Evolutionary conservation across 2,797 vertebrate species (phyloP).

Genomic region (Ctenopoma multispine): DNA sequence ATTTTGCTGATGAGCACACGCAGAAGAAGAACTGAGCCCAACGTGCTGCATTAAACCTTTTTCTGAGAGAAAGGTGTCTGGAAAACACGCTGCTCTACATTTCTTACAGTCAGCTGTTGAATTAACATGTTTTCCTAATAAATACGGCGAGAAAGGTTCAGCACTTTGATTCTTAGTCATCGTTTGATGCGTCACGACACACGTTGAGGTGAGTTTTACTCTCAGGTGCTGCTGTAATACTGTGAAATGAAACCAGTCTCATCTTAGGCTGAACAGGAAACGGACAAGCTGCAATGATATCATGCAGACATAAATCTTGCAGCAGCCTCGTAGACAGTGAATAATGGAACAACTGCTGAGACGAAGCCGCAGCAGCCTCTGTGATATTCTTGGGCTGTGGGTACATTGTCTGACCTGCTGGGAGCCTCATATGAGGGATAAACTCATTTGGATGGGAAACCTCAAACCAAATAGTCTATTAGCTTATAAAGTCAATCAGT

Average conservation of each 20-base stretch:
- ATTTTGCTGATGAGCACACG: constrained; percentile 2
- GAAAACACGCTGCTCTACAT: not conserved
- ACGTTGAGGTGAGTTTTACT: not conserved
- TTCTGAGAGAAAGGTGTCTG: no score
- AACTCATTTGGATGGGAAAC: constrained; percentile 33
- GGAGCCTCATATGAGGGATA: constrained; percentile 29
- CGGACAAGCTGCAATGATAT: constrained; percentile 24
- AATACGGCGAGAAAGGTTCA: not conserved
- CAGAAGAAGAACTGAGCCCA: not conserved
- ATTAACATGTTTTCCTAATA: no score
- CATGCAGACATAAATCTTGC: constrained; percentile 31
- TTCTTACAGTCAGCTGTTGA: not conserved
- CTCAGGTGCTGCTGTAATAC: not conserved
- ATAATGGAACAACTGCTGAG: constrained; percentile 50
- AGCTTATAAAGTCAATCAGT: constrained; percentile 50
- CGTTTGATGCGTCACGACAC: not conserved
- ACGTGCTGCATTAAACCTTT: not conserved
- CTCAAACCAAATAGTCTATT: constrained; percentile 31
- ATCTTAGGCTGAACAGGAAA: constrained; percentile 8
- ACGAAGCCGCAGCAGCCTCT: constrained; percentile 1
- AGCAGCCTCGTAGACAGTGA: constrained; percentile 19
- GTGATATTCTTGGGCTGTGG: constrained; percentile 12
- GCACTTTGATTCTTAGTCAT: constrained; percentile 8
- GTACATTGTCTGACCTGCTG: constrained; percentile 26
- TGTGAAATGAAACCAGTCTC: constrained; percentile 13